Conservation (phyloP, 1,140 invertebrate genomes). For the Drosophila sucinea region DNA sequence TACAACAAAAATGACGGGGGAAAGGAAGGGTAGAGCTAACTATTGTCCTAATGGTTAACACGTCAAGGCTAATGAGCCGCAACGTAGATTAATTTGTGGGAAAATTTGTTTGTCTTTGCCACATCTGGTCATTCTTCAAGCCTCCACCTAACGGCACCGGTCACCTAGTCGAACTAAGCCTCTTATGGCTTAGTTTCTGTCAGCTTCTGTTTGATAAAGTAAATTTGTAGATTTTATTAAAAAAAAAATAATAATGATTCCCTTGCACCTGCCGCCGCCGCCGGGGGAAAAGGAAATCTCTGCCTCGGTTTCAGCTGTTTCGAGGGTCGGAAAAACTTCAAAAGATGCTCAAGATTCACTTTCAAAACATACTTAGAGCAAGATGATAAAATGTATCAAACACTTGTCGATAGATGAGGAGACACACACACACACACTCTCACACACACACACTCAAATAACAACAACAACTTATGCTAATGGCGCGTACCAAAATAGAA, state of each 20-base stretch:
- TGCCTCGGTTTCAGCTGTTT: slow-evolving; percentile 10
- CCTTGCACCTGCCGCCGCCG: slow-evolving; percentile 1
- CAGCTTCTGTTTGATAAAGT: slow-evolving; percentile 31
- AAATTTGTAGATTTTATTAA: slow-evolving; percentile 1
- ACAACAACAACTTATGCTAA: slow-evolving; percentile 71
- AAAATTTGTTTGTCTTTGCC: slow-evolving; percentile 40
- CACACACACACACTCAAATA: slow-evolving; percentile 27
- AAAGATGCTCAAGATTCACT: slow-evolving; percentile 16
- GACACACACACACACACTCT: slow-evolving; percentile 22
- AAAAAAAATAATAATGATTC: neutral
- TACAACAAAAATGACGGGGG: neutral
- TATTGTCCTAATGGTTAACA: slow-evolving; percentile 65
- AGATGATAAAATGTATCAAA: slow-evolving; percentile 16
- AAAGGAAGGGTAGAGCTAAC: slow-evolving; percentile 19
- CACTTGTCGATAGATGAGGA: slow-evolving; percentile 15
- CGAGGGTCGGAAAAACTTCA: slow-evolving; percentile 3
- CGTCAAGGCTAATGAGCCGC: slow-evolving; percentile 65
- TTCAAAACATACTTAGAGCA: slow-evolving; percentile 16
- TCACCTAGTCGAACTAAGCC: slow-evolving; percentile 7
- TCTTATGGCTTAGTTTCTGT: neutral
- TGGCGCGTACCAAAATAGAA: slow-evolving; percentile 74
- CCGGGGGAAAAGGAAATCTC: neutral
- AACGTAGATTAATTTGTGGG: slow-evolving; percentile 76
- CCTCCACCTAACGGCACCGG: neutral
- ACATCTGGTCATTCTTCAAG: slow-evolving; percentile 45